A percentile compares a stretch with the other conserved stretches of the same genome.
These are phyloP conservation scores for Hyperoodon ampullatus DNA, from an alignment of 2,113 vertebrate genomes.

Conservation along the genomic window DNA sequence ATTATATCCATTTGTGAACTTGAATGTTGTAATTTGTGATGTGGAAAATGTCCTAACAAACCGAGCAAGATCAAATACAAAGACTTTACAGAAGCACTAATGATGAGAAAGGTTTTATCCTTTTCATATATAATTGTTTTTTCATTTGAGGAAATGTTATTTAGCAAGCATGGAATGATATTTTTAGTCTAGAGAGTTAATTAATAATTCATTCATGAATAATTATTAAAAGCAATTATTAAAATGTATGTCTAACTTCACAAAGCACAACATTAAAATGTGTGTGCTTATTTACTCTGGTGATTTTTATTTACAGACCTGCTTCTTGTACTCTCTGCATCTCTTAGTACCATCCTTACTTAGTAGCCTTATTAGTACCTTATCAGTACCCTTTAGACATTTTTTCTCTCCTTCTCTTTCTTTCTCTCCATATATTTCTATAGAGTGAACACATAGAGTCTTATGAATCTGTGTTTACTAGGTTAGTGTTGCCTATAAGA, in stretches of 20 bases:
- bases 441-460: not conserved
- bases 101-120: constrained; percentile 79
- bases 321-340: not conserved
- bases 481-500: not conserved
- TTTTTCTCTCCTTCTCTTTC: not conserved
- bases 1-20: constrained; percentile 46
- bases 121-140: constrained; percentile 75
- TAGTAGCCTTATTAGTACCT: not conserved
- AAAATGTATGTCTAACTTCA: constrained; percentile 93
- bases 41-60: constrained; percentile 84
- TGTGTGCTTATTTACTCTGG: constrained; percentile 80
- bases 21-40: constrained; percentile 73
- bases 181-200: constrained; percentile 86
- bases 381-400: not conserved
- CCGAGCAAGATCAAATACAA: constrained; percentile 81
- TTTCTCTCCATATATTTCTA: not conserved
- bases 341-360: not conserved
- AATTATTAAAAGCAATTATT: constrained; percentile 93
- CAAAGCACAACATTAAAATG: constrained; percentile 86
- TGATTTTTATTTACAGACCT: not conserved
- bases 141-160: constrained; percentile 76
- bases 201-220: constrained; percentile 95
- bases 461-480: not conserved
- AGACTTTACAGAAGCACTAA: constrained; percentile 78
- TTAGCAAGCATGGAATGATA: constrained; percentile 84